A percentile compares a stretch with the other conserved stretches of the same genome.
Conservation (phyloP, 2,113 vertebrate species). For the Marcusenius ussheri region DNA sequence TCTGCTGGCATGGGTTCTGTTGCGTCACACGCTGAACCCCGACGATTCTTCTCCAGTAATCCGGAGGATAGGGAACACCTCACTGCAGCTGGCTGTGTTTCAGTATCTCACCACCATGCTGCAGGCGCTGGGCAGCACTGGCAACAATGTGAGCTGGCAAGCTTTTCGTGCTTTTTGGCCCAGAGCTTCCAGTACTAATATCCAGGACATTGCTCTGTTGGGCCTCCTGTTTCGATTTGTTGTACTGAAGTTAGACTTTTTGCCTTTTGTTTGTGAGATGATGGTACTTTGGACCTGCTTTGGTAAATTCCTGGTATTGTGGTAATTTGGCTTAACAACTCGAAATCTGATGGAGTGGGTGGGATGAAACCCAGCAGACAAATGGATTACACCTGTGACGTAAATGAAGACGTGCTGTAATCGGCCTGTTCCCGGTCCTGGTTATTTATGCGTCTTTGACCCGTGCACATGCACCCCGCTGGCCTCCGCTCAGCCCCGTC, state of each 20-base stretch:
- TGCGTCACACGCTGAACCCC: slow-evolving; percentile 79
- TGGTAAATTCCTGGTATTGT: not conserved
- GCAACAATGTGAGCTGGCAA: slow-evolving; percentile 72
- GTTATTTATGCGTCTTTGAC: not conserved
- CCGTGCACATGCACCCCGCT: not conserved
- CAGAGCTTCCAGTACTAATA: not conserved
- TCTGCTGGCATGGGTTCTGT: slow-evolving; percentile 87
- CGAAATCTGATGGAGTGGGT: not conserved
- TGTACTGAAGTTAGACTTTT: not conserved
- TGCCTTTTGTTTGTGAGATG: not conserved
- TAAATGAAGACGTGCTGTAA: not conserved
- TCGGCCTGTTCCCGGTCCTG: not conserved
- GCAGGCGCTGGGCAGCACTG: slow-evolving; percentile 71
- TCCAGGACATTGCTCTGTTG: not conserved
- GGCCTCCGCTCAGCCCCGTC: not conserved
- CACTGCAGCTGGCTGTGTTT: slow-evolving; percentile 86
- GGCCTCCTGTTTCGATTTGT: not conserved
- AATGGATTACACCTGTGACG: not conserved
- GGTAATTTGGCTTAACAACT: not conserved
- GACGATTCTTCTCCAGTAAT: slow-evolving; percentile 70
- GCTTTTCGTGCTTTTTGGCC: not conserved
- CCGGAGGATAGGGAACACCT: slow-evolving; percentile 76
- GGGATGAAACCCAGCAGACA: not conserved
- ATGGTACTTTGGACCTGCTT: not conserved
- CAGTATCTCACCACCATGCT: slow-evolving; percentile 84